phyloP scores from a whole-genome alignment of 2,888 invertebrate genomes.

The Fragum fragum region DNA sequence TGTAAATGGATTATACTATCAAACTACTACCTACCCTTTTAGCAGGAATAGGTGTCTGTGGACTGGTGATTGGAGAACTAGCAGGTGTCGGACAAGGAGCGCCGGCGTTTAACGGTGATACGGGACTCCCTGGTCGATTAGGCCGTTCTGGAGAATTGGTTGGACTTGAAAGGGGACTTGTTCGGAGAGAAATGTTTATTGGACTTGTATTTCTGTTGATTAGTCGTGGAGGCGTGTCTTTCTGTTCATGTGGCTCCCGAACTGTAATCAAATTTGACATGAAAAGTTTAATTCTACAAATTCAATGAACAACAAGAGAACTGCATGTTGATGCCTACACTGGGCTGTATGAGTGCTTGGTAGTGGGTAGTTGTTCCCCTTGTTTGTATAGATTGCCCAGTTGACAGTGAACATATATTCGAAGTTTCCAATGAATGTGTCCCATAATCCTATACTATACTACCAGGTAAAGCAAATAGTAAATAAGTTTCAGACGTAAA shows the following conservation, averaged over 20 bases:
- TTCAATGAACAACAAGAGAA: too few relatives aligned
- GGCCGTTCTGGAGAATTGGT: slow-evolving; percentile 77
- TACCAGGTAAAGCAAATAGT: too few relatives aligned
- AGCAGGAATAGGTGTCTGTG: slow-evolving; percentile 53
- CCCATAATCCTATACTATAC: too few relatives aligned
- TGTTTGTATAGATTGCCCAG: too few relatives aligned
- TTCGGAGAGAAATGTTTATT: slow-evolving; percentile 78
- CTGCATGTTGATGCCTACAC: too few relatives aligned
- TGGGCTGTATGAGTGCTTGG: too few relatives aligned
- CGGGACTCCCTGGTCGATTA: slow-evolving; percentile 73
- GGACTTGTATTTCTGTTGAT: slow-evolving; percentile 75
- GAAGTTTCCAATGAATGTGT: too few relatives aligned
- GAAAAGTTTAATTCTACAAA: too few relatives aligned
- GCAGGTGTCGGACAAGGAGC: slow-evolving; percentile 75
- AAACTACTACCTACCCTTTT: slow-evolving; percentile 69
- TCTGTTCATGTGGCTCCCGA: slow-evolving; percentile 78
- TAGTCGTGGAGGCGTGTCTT: slow-evolving; percentile 77
- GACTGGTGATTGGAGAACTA: slow-evolving; percentile 69
- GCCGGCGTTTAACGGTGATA: slow-evolving; percentile 65
- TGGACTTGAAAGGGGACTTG: slow-evolving; percentile 72
- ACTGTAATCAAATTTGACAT: slow-evolving; percentile 61
- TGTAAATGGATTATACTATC: too few relatives aligned
- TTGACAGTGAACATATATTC: too few relatives aligned
- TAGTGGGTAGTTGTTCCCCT: too few relatives aligned
- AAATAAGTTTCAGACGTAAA: too few relatives aligned